Evolutionary conservation across 2,797 vertebrate species (phyloP).

Genomic region (Poecilia wingei): DNA sequence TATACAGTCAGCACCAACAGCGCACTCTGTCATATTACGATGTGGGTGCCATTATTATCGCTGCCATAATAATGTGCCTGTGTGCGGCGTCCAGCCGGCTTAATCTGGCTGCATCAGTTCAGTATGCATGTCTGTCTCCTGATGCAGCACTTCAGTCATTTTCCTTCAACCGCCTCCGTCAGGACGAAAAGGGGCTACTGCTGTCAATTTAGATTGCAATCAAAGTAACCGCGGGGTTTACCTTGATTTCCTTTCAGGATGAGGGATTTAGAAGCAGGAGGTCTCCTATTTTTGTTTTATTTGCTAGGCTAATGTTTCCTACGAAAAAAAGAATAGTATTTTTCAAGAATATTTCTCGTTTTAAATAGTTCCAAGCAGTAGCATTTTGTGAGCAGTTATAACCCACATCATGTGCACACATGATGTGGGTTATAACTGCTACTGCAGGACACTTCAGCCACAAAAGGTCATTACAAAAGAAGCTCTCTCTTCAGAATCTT

Average conservation of each 20-base stretch:
- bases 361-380: neutral
- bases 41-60: conserved; percentile 24
- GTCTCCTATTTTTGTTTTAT: neutral
- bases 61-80: conserved; percentile 12
- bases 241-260: neutral
- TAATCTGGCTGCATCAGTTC: conserved; percentile 3
- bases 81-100: conserved; percentile 2
- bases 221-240: neutral
- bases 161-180: conserved; percentile 8
- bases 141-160: conserved; percentile 3
- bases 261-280: neutral
- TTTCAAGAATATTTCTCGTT: neutral
- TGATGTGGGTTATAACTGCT: too few species aligned
- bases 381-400: neutral
- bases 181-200: conserved; percentile 5
- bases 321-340: neutral
- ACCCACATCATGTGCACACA: neutral
- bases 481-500: neutral
- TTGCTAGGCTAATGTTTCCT: neutral
- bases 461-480: conserved; percentile 2
- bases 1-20: conserved; percentile 16
- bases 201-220: conserved; percentile 53
- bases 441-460: neutral
- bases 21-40: conserved; percentile 40
- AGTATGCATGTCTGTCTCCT: conserved; percentile 2